Evolutionary conservation across 2,797 vertebrate species (phyloP), one percentile per base, ranked within the genome.

Genomic region (Scomberomorus guttatus): DNA sequence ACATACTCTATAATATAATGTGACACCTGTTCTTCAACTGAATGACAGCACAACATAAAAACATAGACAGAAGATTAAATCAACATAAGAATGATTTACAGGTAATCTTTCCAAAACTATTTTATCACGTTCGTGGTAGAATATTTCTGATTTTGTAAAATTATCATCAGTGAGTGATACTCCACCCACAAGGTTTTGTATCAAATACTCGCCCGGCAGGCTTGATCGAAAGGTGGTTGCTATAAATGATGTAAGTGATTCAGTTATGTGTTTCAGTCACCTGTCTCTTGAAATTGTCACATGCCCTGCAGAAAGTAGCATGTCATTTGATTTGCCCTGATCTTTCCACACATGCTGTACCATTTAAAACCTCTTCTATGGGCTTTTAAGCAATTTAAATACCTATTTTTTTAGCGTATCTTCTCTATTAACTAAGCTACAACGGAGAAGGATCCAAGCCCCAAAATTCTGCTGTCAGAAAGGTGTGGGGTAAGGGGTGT

Each of bases 1-100:
- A 42, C 5, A 11, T 10, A 1, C 11, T 57, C 42, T 18, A 34
- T 63, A 6, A 81, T 57, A 15, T 72, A 82, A 62, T 20, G 22
- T 39, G 25, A 37, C 39, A 32, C 57, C 11, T 73, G 9, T 55
- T 66, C 4, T 13, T 5, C 0, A 0, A 52, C 5, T 67, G 57
- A 75, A 69, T 66, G 54, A 18, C 39, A 20, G 15, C 29, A 32
- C 25, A 51, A 24, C 42, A 57, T 42, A 10, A 81, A 70, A 79
- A 64, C 18, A 52, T 9, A 20, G 24, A 15, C 34, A 65, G 13
- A 29, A 60, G 50, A 58, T 59, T 62, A 15, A 61, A 20, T 63
- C 17, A 51, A 55, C 24, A 46, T 11, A 52, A 37, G 15, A 37
- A 12, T 60, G n/a, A 59, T 8, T 18, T 67, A 22, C 42, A 37